Percentiles rank a stretch among this genome's conserved stretches.
Conservation (phyloP, 2,888 invertebrate genomes). For the Eristalinus aeneus region DNA sequence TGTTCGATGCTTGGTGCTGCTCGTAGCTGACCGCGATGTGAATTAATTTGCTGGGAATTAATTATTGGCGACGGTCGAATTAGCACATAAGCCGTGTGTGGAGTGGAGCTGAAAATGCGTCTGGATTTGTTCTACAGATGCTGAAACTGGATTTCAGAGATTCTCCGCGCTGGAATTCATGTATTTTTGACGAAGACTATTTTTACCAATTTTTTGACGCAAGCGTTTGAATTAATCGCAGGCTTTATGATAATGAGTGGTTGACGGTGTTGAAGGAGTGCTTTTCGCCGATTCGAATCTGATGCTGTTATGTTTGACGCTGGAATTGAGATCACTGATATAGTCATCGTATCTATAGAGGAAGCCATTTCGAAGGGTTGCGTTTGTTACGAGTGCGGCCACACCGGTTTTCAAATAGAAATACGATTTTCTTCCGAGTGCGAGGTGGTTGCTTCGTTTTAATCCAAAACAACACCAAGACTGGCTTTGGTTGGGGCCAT, state of each 20-base stretch:
- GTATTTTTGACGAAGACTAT: conserved; percentile 13
- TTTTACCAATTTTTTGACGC: conserved; percentile 15
- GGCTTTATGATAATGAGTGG: conserved; percentile 8
- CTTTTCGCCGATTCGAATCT: not conserved
- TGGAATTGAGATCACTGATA: conserved; percentile 1
- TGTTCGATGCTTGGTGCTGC: not conserved
- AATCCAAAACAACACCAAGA: not conserved
- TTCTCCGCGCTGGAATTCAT: not conserved
- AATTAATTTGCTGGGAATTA: conserved; percentile 65
- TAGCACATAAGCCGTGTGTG: conserved; percentile 46
- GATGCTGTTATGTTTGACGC: not conserved
- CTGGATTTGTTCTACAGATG: conserved; percentile 4
- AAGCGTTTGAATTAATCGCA: not conserved
- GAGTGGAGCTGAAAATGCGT: conserved; percentile 19
- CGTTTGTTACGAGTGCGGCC: not conserved
- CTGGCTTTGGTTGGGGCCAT: not conserved
- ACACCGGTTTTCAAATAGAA: not conserved
- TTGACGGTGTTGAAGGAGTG: not conserved
- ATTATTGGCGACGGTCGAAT: conserved; percentile 62
- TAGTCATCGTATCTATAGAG: not conserved
- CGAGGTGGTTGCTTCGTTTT: not conserved
- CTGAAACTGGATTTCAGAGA: conserved; percentile 44
- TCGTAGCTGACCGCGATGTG: conserved; percentile 1
- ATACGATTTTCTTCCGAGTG: not conserved
- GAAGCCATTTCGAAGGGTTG: not conserved